Evolutionary conservation across 2,797 vertebrate genomes (phyloP), one percentile per base, ranked within the genome.

Genomic region (Poecile montanus): DNA sequence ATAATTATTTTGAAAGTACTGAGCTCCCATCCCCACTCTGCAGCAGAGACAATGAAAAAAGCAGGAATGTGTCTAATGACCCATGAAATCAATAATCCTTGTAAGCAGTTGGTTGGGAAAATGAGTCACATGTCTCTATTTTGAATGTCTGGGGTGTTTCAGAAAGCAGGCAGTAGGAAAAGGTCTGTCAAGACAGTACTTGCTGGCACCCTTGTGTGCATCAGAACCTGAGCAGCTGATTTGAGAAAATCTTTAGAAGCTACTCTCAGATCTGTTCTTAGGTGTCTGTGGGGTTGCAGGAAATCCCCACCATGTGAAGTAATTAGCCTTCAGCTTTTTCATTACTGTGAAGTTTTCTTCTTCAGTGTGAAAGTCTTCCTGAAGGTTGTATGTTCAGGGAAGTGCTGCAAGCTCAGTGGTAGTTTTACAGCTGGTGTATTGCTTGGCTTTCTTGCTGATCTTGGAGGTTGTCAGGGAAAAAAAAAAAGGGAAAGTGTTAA

Each of bases 41-140:
- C 19, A 50, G 54, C 54, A 85, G 56, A 88, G 92, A 83, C 50
- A 68, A 22, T 36, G 54, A 71, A 78, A 51, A 72, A 78, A 61
- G 58, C 80, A 93, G 86, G 34, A 82, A 73, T 9, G 1, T 70
- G 48, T 80, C 61, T 92, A 93, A 83, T 91, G 79, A 94, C 79
- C 78, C 85, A 26, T 87, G 79, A 90, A 95, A 86, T 88, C 76
- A 94, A 67, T 91, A 94, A 94, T 83, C 75, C 76, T 81, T 78
- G 79, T 42, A 78, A 91, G 81, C 74, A 63, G 67, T 89, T 83
- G 57, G 53, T 93, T 72, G 91, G 79, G 51, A 88, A 97, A 91
- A 62, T n/a, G 77, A 89, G 62, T 95, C 85, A 80, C 34, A 26
- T 82, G 81, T 71, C 78, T 54, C 50, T 68, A 19, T 86, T 93